These are phyloP conservation scores for Eupelmus urozonus DNA, from an alignment of 2,888 invertebrate genomes.

Conservation along the genomic window DNA sequence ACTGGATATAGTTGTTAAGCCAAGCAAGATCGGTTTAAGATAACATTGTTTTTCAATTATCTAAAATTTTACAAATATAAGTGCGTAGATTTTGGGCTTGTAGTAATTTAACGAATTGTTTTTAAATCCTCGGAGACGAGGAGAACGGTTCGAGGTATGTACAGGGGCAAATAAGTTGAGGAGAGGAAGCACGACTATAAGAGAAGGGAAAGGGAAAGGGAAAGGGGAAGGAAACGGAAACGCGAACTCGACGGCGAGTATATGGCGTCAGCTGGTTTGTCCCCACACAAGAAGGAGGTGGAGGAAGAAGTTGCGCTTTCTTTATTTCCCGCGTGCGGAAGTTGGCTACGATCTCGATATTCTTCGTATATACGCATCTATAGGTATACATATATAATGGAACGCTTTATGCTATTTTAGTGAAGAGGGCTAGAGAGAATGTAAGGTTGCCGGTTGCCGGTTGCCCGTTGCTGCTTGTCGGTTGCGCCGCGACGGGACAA, in stretches of 20 bases:
- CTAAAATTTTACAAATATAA: background rate
- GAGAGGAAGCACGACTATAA: slow-evolving; percentile 20
- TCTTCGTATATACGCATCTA: slow-evolving; percentile 46
- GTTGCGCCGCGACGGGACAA: background rate
- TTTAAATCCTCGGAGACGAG: slow-evolving; percentile 73
- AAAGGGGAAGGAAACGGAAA: slow-evolving; percentile 56
- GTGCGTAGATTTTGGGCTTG: background rate
- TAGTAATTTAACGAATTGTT: slow-evolving; percentile 75
- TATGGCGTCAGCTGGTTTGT: slow-evolving; percentile 76
- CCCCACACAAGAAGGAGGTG: slow-evolving; percentile 59
- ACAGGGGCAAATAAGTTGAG: slow-evolving; percentile 42
- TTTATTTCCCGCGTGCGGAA: slow-evolving; percentile 70
- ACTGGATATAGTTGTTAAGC: background rate
- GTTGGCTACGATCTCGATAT: slow-evolving; percentile 64
- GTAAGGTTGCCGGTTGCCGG: slow-evolving; percentile 2
- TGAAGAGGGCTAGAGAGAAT: slow-evolving; percentile 8
- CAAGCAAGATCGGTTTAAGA: background rate
- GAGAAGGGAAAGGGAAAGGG: slow-evolving; percentile 53
- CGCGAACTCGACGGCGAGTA: slow-evolving; percentile 64
- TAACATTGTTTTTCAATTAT: background rate
- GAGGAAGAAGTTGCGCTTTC: slow-evolving; percentile 66
- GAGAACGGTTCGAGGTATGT: slow-evolving; percentile 53
- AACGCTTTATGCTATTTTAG: slow-evolving; percentile 10
- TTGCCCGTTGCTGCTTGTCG: too few species aligned
- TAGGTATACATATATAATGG: background rate